Base-by-base conservation (phyloP, 1,140 invertebrate genomes). In the Atta cephalotes region DNA sequence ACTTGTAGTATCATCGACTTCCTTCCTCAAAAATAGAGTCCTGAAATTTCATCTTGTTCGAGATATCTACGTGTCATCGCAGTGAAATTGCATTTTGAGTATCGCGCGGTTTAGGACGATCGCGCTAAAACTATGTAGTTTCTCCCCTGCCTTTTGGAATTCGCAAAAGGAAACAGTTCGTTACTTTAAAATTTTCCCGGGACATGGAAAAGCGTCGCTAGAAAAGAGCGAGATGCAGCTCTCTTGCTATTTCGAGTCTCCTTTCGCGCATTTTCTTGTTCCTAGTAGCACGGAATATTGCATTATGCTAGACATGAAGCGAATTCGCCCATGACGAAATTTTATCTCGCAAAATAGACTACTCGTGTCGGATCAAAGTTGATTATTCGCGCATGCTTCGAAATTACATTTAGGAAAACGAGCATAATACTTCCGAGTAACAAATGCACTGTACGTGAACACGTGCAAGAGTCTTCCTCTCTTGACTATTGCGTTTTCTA, bases 301-400 rank as follows among this genome's bases (percentile, higher is more conserved):
- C 80, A 62, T 84, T 84, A 84, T 51, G 45, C 39, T 63, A 25
- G 68, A 74, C 80, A 45, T 28, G 56, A 76, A 74, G n/a, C 53
- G 68, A 74, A 49, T 10, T 60, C 56, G 56, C 28, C 56, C 56
- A 58, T 60, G 80, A 84, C 80, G 56, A 84, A 76, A 76, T 84
- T 84, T 84, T 74, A 82, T 82, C 68, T 49, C 56, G 80, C 39
- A 31, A 76, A 84, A 76, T 76, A 76, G 70, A 84, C 56, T 71
- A 49, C 58, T 81, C 49, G 78, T 25, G 39, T 51, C n/a, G 58
- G 80, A 84, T 84, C 70, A 71, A 84, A 84, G 70, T 51, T 84
- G 56, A 84, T 84, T 84, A 84, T 84, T 84, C 70, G 56, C 12
- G 80, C 80, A 35, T 53, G 68, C 56, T 31, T 25, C 70, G 70